Base-by-base conservation (phyloP, 2,888 invertebrate species). In the Furcula furcula region DNA sequence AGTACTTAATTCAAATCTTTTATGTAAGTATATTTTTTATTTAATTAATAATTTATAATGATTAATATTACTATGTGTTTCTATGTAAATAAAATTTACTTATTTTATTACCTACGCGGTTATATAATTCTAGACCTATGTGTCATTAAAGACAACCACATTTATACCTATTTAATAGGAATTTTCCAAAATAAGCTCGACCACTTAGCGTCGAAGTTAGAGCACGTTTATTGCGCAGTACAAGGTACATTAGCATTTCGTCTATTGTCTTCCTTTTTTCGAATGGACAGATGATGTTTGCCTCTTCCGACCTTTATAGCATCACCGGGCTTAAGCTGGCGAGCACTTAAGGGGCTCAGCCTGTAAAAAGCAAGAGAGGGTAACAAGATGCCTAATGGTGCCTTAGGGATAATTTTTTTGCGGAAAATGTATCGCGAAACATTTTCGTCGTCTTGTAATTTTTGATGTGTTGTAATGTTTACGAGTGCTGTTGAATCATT, bases 201-300 rank as follows among this genome's bases (percentile, higher is more conserved):
- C 35, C 55, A 58, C 46, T 56, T 58, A 56, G 55, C 31, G 44
- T 36, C 32, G 34, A 44, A 54, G 50, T 33, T 39, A 37, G 41
- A 11, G 32, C 29, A 40, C 34, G 39, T 33, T 54, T 47, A 56
- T 55, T 51, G 59, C 51, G 42, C 37, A 44, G 43, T 51, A 57
- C 46, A 58, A 44, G 42, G 46, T 48, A 55, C 59, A 56, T 58
- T 55, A 53, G 57, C 46, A 55, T 55, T 53, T 42, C 30, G 45
- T 51, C 50, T 55, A 55, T 48, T 53, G 50, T 59, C 45, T 53
- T 50, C 44, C 49, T 59, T 55, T 55, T 59, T 55, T 53, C 39
- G 31, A 57, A 59, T 55, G 53, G 47, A 58, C 42, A 53, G 47
- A 59, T 50, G 40, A 46, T 46, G 52, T 52, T 52, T 56, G 55